Base-by-base conservation (phyloP, 2,888 invertebrate species). In the Dasypolia templi region DNA sequence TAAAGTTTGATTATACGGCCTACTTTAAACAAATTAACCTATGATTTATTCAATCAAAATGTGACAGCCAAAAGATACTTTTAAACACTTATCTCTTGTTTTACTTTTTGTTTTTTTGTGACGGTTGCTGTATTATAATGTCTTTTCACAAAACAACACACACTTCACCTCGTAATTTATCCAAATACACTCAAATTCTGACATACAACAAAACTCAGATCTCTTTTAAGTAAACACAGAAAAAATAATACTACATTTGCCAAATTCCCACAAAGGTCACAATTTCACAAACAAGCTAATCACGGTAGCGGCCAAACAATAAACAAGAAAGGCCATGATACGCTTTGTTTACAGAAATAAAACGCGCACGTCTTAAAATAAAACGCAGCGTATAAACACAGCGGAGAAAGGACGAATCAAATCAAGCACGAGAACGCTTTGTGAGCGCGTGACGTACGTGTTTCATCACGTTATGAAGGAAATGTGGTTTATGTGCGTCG, bases 331-430 rank as follows among this genome's bases (percentile, higher is more conserved):
- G 77, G 63, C 68, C 59, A 59, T 19, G 61, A 72, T 74, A 73
- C 75, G 77, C 79, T 84, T 87, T 86, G 86, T 87, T 86, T 81
- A 79, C 75, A 32, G 59, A 74, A 78, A 86, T 86, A 83, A 85
- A 87, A 75, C 79, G 66, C 51, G 67, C 55, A 32, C 22, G 66
- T 83, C 87, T 77, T 56, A 84, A 87, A 86, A 87, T 87, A 86
- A 81, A 79, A 64, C 56, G 63, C 55, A 49, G 56, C 68, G 29
- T 71, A 67, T 73, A 75, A 79, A 82, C 81, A 83, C 67, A 69
- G 2, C 73, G 74, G 72, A 82, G 87, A 83, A 85, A 86, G 70
- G 82, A 83, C 85, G 63, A 78, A 75, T 81, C 72, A 61, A 78
- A 85, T 78, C 79, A 59, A 72, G 64, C 72, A 63, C 66, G 64